Evolutionary conservation across 2,888 invertebrate genomes (phyloP), one percentile per base, ranked within the genome.

Genomic region (Hydropsyche betteni): DNA sequence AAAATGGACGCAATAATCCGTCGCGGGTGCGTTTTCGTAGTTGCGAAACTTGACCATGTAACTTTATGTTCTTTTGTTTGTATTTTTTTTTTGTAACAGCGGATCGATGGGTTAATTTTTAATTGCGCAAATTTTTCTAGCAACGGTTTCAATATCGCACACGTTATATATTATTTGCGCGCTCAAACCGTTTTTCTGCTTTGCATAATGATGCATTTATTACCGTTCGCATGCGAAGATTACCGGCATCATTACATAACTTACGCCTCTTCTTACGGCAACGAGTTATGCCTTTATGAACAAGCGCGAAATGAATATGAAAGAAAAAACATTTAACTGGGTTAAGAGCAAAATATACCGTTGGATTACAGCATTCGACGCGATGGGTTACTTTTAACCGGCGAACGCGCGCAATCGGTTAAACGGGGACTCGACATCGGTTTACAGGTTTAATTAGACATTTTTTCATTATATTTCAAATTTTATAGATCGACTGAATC

Each of bases 321-420:
- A 10, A 44, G 44, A 10, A 44, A 64, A 64, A 64, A 64, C 44
- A 44, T 10, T 44, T 64, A 77, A 77, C 77, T 77, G 74, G 77
- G 77, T 77, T 77, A 77, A 77, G 77, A 77, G 71, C 77, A 74
- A 74, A 75, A 76, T 76, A 33, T 77, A 77, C 77, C 77, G 77
- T 76, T 77, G 74, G 72, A 58, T 72, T 72, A 72, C 72, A 72
- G 72, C 72, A 72, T 72, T 72, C 72, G 36, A 44, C 10, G 72
- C 72, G 72, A 33, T 44, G 72, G 72, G 51, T 72, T 72, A 72
- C 58, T 72, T 72, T 44, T 12, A 53, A 33, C 14, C 70, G 52
- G 72, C 58, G 53, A 36, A 36, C 36, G 24, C 61, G 61, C 33
- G 55, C 71, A 55, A 55, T 16, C 55, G 53, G 34, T 64, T 64